phyloP scores from a whole-genome alignment of 92 coral and sea anemone genomes.

The Phenganax marumi region DNA sequence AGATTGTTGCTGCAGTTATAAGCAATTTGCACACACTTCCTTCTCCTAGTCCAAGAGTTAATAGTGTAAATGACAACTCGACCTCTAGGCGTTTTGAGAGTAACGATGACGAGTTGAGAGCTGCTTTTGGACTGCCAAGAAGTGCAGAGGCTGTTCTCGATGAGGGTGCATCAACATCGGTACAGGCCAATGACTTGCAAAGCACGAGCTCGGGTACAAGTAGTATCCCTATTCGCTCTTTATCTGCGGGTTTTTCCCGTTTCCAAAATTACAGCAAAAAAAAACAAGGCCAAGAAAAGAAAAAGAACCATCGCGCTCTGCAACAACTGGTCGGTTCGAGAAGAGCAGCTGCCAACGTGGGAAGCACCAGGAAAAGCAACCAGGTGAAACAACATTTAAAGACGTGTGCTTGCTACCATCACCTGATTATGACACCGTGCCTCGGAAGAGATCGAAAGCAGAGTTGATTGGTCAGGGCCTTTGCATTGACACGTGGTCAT shows the following conservation, averaged over 20 bases:
- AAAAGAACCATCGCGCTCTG: background rate
- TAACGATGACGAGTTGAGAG: slow-evolving; percentile 5
- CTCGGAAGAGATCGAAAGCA: slow-evolving; percentile 49
- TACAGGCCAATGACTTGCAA: too few relatives aligned
- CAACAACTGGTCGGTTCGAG: slow-evolving; percentile 20
- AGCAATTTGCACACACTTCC: slow-evolving; percentile 26
- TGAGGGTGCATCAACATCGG: background rate
- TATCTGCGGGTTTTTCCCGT: too few relatives aligned
- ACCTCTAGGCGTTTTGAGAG: background rate
- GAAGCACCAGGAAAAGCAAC: slow-evolving; percentile 3
- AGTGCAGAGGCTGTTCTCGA: background rate
- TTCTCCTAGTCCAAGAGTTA: background rate
- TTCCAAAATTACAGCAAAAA: background rate
- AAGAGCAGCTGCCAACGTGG: background rate
- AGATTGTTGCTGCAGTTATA: slow-evolving; percentile 41
- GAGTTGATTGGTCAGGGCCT: slow-evolving; percentile 33
- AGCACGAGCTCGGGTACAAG: background rate
- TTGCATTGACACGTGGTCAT: slow-evolving; percentile 48
- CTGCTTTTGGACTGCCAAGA: slow-evolving; percentile 22
- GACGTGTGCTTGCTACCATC: slow-evolving; percentile 59
- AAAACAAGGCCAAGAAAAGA: background rate
- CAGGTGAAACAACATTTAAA: slow-evolving; percentile 36
- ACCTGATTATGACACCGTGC: slow-evolving; percentile 26
- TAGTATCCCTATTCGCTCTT: background rate
- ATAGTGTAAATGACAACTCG: slow-evolving; percentile 1